Conservation (phyloP, 2,113 vertebrate species). For the Callospermophilus lateralis region DNA sequence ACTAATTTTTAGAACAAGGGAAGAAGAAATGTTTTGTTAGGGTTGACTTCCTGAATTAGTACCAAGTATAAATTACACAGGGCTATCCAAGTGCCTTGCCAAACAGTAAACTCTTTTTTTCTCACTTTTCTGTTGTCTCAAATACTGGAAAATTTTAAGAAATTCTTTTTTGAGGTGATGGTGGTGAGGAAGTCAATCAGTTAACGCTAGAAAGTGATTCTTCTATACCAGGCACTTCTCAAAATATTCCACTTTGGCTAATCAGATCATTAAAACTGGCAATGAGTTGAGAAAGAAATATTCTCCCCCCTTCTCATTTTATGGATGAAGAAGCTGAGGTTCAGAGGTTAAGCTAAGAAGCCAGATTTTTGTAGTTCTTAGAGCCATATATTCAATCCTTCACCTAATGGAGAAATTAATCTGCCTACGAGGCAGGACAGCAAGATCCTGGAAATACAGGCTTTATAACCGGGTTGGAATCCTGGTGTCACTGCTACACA, state of each 20-base stretch:
- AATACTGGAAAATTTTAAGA: background rate
- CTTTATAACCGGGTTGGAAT: background rate
- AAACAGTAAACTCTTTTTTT: background rate
- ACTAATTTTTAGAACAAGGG: background rate
- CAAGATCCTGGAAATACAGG: background rate
- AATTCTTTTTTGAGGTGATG: background rate
- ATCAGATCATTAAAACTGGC: background rate
- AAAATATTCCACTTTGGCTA: background rate
- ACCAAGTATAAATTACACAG: background rate
- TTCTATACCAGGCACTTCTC: background rate
- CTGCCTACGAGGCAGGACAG: background rate
- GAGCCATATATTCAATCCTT: background rate
- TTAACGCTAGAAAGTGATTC: background rate
- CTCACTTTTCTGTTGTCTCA: background rate
- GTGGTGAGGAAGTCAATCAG: background rate
- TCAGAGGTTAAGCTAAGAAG: background rate
- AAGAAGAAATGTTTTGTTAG: conserved; percentile 15
- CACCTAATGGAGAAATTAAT: background rate
- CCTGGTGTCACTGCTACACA: background rate
- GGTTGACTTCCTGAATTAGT: conserved; percentile 4
- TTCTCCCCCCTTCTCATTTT: background rate
- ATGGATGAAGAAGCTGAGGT: background rate
- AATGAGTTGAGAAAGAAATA: background rate
- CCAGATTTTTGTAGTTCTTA: background rate
- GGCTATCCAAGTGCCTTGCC: background rate